These are phyloP conservation scores for Drosophila bifasciata DNA, from an alignment of 1,140 invertebrate genomes.

Conservation along the genomic window DNA sequence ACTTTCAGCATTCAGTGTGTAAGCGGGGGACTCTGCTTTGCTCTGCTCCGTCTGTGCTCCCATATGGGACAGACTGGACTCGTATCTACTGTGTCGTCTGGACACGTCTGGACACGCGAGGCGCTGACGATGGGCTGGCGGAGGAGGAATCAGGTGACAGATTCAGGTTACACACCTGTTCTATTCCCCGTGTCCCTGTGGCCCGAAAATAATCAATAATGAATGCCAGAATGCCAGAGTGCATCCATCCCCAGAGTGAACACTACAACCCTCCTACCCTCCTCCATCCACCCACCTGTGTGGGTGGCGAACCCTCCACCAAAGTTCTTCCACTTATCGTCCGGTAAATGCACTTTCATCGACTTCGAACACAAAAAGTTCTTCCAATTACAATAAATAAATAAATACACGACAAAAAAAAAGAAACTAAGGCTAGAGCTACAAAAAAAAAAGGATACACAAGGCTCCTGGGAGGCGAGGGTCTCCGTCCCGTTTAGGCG, in stretches of 20 bases:
- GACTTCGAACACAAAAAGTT: conserved; percentile 25
- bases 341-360: conserved; percentile 2
- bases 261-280: too few species aligned
- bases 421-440: background rate
- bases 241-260: too few species aligned
- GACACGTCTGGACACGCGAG: background rate
- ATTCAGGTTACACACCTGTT: conserved; percentile 69
- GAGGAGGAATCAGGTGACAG: conserved; percentile 12
- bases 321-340: conserved; percentile 15
- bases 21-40: background rate
- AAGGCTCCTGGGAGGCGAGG: background rate
- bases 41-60: background rate
- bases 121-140: background rate
- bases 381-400: conserved; percentile 56
- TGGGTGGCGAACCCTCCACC: too few species aligned
- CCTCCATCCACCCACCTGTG: too few species aligned
- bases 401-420: conserved; percentile 61
- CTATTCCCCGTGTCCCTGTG: conserved; percentile 28
- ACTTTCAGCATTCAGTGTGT: too few species aligned
- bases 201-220: conserved; percentile 29
- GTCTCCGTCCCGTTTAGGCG: conserved; percentile 23
- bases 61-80: conserved; percentile 35
- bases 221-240: conserved; percentile 2
- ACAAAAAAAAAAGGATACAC: conserved; percentile 32
- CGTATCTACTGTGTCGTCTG: background rate